phyloP scores from a whole-genome alignment of 2,797 vertebrate species.

The Cyprinodon diabolis region DNA sequence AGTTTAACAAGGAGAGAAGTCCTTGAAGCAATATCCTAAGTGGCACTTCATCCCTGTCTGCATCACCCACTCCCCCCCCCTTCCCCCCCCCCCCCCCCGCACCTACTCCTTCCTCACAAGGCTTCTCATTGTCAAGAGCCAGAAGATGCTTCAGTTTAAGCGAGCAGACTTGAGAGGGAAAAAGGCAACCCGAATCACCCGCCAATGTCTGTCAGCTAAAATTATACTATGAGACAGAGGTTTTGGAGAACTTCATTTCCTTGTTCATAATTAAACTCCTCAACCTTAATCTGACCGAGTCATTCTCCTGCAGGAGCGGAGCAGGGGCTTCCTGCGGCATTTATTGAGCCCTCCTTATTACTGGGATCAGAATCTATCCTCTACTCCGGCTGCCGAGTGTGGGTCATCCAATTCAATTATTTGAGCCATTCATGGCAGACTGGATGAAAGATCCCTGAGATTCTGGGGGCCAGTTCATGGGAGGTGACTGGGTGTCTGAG shows the following conservation, averaged over 20 bases:
- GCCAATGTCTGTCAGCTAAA: slow-evolving; percentile 57
- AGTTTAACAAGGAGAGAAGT: slow-evolving; percentile 78
- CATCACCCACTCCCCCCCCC: background rate
- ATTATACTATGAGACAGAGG: slow-evolving; percentile 70
- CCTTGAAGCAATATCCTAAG: slow-evolving; percentile 82
- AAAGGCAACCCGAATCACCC: slow-evolving; percentile 41
- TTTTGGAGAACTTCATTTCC: slow-evolving; percentile 74
- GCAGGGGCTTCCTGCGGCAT: slow-evolving; percentile 61
- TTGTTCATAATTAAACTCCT: slow-evolving; percentile 78
- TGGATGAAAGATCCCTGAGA: slow-evolving; percentile 51
- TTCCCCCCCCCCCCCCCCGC: slow-evolving; percentile 1
- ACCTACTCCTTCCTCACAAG: slow-evolving; percentile 53
- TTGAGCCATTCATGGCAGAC: slow-evolving; percentile 40
- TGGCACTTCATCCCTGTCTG: slow-evolving; percentile 77
- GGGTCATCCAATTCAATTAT: slow-evolving; percentile 67
- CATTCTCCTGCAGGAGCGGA: slow-evolving; percentile 57
- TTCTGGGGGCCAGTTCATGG: slow-evolving; percentile 23
- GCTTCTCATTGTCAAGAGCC: slow-evolving; percentile 72
- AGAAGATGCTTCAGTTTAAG: slow-evolving; percentile 60
- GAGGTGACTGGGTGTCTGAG: slow-evolving; percentile 26
- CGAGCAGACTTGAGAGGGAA: slow-evolving; percentile 22
- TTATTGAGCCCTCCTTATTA: slow-evolving; percentile 71
- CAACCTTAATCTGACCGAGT: slow-evolving; percentile 75
- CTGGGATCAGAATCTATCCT: slow-evolving; percentile 67
- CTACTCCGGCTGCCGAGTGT: slow-evolving; percentile 63